These are phyloP conservation scores for Tyrannus savana DNA, from an alignment of 2,113 vertebrate genomes.

Conservation along the genomic window DNA sequence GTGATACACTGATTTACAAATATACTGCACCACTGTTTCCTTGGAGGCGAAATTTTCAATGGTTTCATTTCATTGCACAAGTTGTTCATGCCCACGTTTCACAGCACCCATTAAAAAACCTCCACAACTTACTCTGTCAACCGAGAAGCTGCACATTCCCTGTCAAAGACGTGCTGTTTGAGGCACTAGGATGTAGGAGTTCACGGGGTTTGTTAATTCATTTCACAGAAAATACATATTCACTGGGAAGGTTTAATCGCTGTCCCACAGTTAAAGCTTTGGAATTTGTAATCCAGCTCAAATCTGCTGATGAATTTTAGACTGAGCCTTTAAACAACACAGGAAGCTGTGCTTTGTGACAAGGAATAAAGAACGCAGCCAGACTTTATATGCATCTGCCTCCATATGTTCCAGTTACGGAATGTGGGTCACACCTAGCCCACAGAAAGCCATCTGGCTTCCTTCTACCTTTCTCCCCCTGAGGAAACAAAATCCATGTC, in stretches of 20 bases:
- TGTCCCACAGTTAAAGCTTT: not conserved
- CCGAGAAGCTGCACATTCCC: not conserved
- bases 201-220: slow-evolving; percentile 6
- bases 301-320: not conserved
- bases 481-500: not conserved
- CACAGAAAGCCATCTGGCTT: slow-evolving; percentile 22
- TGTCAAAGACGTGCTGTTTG: not conserved
- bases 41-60: not conserved
- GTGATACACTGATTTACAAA: not conserved
- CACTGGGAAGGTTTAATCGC: not conserved
- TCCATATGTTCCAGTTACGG: not conserved
- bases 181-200: not conserved
- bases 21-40: not conserved
- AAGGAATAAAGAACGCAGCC: not conserved
- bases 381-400: not conserved
- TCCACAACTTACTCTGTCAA: not conserved
- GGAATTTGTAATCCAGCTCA: not conserved
- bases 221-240: not conserved
- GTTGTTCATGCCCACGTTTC: not conserved
- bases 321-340: not conserved
- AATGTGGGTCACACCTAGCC: slow-evolving; percentile 24
- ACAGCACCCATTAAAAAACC: not conserved
- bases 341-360: slow-evolving; percentile 8
- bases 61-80: not conserved
- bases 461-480: not conserved